Evolutionary conservation across 2,888 invertebrate genomes (phyloP).

Genomic region (Habroteleia sp.): DNA sequence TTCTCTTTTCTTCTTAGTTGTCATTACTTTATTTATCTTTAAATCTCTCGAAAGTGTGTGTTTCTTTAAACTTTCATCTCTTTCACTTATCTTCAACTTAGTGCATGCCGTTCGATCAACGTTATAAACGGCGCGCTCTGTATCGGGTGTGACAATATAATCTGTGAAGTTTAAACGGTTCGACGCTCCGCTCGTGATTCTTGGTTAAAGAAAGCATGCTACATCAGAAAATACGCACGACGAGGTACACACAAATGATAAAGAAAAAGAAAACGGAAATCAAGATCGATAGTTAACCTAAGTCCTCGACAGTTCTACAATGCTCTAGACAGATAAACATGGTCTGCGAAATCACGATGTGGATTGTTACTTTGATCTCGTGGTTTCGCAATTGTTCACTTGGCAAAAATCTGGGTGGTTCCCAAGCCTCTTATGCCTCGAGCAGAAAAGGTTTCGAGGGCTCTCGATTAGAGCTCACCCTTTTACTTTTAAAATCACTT

Average conservation of each 20-base stretch:
- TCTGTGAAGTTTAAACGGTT: slow-evolving; percentile 49
- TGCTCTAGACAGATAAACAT: slow-evolving; percentile 63
- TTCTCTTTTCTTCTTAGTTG: slow-evolving; percentile 7
- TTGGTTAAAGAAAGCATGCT: slow-evolving; percentile 75
- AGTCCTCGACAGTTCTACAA: slow-evolving; percentile 65
- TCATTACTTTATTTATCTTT: slow-evolving; percentile 14
- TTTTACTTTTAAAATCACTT: too few species aligned
- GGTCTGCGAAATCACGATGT: slow-evolving; percentile 50
- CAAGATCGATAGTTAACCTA: slow-evolving; percentile 58
- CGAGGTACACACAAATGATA: slow-evolving; percentile 70
- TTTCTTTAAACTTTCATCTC: slow-evolving; percentile 50
- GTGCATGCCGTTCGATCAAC: slow-evolving; percentile 61
- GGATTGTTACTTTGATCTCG: slow-evolving; percentile 30
- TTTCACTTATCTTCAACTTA: slow-evolving; percentile 43
- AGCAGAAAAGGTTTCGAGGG: slow-evolving; percentile 1
- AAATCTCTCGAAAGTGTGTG: slow-evolving; percentile 6
- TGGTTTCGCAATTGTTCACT: slow-evolving; percentile 62
- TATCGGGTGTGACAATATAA: slow-evolving; percentile 45
- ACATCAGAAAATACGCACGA: slow-evolving; percentile 76
- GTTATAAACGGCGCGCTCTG: slow-evolving; percentile 60
- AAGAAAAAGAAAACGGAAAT: slow-evolving; percentile 27
- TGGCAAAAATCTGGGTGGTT: slow-evolving; percentile 67
- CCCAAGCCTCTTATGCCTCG: slow-evolving; percentile 68
- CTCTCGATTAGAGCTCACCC: slow-evolving; percentile 5
- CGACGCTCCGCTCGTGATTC: slow-evolving; percentile 63